phyloP scores from a whole-genome alignment of 2,888 invertebrate species.

The Notodonta ziczac region DNA sequence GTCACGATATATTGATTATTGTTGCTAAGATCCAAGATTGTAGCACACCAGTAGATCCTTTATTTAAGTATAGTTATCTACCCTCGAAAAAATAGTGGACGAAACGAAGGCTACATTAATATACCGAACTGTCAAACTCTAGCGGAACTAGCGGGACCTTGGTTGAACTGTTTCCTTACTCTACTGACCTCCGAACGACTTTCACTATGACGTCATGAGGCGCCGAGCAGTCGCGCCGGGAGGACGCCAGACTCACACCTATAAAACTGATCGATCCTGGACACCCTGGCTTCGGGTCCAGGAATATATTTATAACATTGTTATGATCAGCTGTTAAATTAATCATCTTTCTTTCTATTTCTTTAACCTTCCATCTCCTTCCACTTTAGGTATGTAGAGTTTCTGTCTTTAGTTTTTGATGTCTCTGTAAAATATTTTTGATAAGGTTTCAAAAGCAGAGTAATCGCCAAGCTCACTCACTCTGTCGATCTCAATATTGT shows the following conservation, averaged over 20 bases:
- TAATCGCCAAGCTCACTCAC: too few species aligned
- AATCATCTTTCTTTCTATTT: neutral
- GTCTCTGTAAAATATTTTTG: too few species aligned
- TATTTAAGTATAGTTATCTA: too few species aligned
- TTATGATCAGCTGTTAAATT: neutral
- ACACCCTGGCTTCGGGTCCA: constrained; percentile 13
- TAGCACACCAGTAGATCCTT: too few species aligned
- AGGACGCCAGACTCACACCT: constrained; percentile 44
- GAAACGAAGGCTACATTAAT: constrained; percentile 13
- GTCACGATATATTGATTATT: too few species aligned
- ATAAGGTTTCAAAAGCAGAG: too few species aligned
- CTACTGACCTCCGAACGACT: constrained; percentile 60
- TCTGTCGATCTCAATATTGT: too few species aligned
- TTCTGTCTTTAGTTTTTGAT: too few species aligned
- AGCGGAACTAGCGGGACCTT: constrained; percentile 44
- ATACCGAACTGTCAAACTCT: constrained; percentile 35
- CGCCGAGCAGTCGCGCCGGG: constrained; percentile 54
- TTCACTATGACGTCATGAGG: constrained; percentile 65
- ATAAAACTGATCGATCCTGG: constrained; percentile 25
- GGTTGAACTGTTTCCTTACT: constrained; percentile 50
- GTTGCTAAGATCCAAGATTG: too few species aligned
- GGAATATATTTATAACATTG: constrained; percentile 5
- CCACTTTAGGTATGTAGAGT: too few species aligned
- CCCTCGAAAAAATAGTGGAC: too few species aligned
- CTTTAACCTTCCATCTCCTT: neutral